Evolutionary conservation across 1,140 invertebrate genomes (phyloP).

Genomic region (Aphelenchoides besseyi): DNA sequence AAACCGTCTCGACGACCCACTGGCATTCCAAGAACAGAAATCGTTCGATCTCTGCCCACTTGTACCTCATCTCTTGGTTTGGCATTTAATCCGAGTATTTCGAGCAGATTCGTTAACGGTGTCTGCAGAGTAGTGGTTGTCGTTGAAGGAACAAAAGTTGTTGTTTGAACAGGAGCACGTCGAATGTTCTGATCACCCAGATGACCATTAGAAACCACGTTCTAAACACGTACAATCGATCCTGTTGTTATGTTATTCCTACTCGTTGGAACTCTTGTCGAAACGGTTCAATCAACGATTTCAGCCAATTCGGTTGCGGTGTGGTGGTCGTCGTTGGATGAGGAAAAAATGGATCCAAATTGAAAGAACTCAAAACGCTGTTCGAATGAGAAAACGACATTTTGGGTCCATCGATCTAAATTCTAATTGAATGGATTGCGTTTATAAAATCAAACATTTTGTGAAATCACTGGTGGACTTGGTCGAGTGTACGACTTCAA

Average conservation of each 20-base stretch:
- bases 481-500: not conserved
- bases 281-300: constrained; percentile 10
- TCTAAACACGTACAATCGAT: not conserved
- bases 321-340: constrained; percentile 15
- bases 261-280: not conserved
- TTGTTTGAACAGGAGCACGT: not conserved
- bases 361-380: not conserved
- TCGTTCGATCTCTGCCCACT: constrained; percentile 35
- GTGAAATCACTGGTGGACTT: not conserved
- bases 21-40: constrained; percentile 46
- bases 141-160: not conserved
- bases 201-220: not conserved
- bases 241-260: not conserved
- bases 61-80: constrained; percentile 36
- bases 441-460: not conserved
- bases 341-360: not conserved
- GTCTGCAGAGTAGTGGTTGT: no score
- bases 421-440: not conserved
- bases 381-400: not conserved
- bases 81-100: constrained; percentile 35
- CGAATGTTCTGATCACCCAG: constrained; percentile 8
- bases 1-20: constrained; percentile 42
- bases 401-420: constrained; percentile 1
- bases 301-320: constrained; percentile 4
- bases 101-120: constrained; percentile 32